Evolutionary conservation across 2,113 vertebrate genomes (phyloP).

Genomic region (human (Homo sapiens)): GRCh38 chr2:179744501-179745000

Average conservation of each 20-base stretch:
- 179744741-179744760: conserved; percentile 74
- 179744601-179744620: conserved; percentile 86
- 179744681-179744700: conserved; percentile 77
- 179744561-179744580: conserved; percentile 86
- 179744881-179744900: conserved; percentile 43
- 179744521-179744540: conserved; percentile 88
- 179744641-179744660: conserved; percentile 82
- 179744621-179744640: conserved; percentile 84
- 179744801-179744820: conserved; percentile 61
- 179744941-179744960: conserved; percentile 55
- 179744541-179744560: conserved; percentile 82
- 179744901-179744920: conserved; percentile 76
- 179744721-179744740: conserved; percentile 78
- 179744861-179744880: conserved; percentile 42
- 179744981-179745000: conserved; percentile 53
- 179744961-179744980: conserved; percentile 2
- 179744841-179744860: conserved; percentile 39
- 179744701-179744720: neutral
- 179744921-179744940: conserved; percentile 29
- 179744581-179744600: conserved; percentile 84
- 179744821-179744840: conserved; percentile 19
- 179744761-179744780: conserved; percentile 65
- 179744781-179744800: conserved; percentile 67
- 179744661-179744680: conserved; percentile 84
- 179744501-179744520: conserved; percentile 88